These are phyloP conservation scores for Cremastinae sp. DNA, from an alignment of 2,888 invertebrate genomes.

Conservation along the genomic window DNA sequence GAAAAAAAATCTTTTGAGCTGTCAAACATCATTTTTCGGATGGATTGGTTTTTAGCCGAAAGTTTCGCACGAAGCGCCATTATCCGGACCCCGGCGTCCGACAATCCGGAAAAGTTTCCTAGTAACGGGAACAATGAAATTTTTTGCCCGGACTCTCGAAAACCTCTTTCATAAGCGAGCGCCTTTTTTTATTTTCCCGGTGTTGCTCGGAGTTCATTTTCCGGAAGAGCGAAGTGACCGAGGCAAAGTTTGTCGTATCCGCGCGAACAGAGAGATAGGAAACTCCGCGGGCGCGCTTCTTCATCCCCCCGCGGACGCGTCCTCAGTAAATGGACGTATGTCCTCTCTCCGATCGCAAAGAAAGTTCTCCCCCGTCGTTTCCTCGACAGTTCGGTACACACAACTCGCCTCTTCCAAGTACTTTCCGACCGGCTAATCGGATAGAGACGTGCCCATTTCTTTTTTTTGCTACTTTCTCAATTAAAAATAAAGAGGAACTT, in stretches of 20 bases:
- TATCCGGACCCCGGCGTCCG: background rate
- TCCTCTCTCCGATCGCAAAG: constrained; percentile 14
- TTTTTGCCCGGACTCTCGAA: constrained; percentile 14
- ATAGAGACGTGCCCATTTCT: constrained; percentile 34
- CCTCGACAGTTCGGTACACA: constrained; percentile 36
- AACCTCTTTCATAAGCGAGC: constrained; percentile 9
- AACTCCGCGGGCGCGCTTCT: no score
- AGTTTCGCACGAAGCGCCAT: background rate
- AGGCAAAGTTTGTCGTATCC: constrained; percentile 43
- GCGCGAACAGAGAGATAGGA: background rate
- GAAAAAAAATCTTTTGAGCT: no score
- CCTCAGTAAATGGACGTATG: background rate
- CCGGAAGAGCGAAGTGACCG: constrained; percentile 46
- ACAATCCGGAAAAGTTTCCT: constrained; percentile 35
- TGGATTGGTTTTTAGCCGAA: background rate
- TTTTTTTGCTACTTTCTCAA: constrained; percentile 25
- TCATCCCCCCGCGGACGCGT: background rate
- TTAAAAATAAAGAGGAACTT: no score
- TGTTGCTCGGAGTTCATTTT: constrained; percentile 42
- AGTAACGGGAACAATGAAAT: constrained; percentile 6
- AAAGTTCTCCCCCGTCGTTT: constrained; percentile 38
- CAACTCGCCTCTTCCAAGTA: constrained; percentile 45
- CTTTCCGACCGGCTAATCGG: constrained; percentile 44
- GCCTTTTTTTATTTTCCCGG: constrained; percentile 10
- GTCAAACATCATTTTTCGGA: no score